These are phyloP conservation scores for Calliscelio sp. DNA, from an alignment of 2,888 invertebrate genomes.

Conservation along the genomic window DNA sequence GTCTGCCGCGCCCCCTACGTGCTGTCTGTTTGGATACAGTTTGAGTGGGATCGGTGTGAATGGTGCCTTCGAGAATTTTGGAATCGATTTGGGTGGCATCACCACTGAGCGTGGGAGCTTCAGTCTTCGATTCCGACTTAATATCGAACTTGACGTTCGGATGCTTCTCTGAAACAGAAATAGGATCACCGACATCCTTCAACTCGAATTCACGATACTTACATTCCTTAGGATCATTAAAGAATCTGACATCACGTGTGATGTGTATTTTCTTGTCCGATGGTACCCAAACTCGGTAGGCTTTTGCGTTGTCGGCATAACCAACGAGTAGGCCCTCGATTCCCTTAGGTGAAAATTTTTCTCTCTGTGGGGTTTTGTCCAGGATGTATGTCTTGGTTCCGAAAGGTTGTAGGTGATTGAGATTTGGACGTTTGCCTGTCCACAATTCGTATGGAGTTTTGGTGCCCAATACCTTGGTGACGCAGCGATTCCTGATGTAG, in stretches of 20 bases:
- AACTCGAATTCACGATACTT: too few species aligned
- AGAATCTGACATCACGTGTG: neutral
- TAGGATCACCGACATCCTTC: too few species aligned
- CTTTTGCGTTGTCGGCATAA: neutral
- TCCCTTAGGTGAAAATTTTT: constrained; percentile 15
- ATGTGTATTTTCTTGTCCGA: neutral
- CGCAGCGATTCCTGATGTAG: constrained; percentile 24
- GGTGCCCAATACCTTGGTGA: neutral
- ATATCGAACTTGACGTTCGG: too few species aligned
- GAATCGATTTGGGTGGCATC: too few species aligned
- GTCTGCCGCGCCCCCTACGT: too few species aligned
- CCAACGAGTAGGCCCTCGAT: constrained; percentile 43
- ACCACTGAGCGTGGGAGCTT: too few species aligned
- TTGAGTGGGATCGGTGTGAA: too few species aligned
- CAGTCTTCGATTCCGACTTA: too few species aligned
- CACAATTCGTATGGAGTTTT: constrained; percentile 19
- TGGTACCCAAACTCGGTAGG: neutral
- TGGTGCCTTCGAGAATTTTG: too few species aligned
- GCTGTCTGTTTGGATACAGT: too few species aligned
- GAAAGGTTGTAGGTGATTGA: constrained; percentile 3
- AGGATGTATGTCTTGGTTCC: constrained; percentile 23
- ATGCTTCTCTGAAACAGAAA: too few species aligned
- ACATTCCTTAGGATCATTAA: too few species aligned
- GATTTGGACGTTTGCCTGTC: constrained; percentile 9
- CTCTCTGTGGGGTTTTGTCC: constrained; percentile 15